phyloP scores from a whole-genome alignment of 2,888 invertebrate genomes.

The Masnerella sp. region DNA sequence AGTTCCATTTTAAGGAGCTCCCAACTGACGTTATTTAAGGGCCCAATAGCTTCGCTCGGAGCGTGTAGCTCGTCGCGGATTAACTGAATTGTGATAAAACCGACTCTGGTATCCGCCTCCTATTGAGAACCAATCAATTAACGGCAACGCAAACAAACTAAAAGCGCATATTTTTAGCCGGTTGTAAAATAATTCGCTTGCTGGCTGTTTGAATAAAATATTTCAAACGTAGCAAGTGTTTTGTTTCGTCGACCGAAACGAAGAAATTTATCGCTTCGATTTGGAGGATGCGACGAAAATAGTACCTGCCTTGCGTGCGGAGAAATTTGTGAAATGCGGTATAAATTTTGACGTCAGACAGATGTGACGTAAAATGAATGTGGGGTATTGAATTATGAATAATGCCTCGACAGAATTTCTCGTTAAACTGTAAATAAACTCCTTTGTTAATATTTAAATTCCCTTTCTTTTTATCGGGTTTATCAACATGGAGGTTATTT shows the following conservation, averaged over 20 bases:
- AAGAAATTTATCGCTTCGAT: conserved; percentile 3
- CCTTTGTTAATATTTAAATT: no score
- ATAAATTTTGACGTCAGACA: conserved; percentile 2
- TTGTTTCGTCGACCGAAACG: conserved; percentile 2
- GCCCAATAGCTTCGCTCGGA: conserved; percentile 9
- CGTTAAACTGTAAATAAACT: not conserved
- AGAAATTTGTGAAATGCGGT: not conserved
- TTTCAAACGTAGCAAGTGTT: conserved; percentile 5
- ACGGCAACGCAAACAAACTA: not conserved
- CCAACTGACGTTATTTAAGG: conserved; percentile 48
- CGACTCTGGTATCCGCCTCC: conserved; percentile 8
- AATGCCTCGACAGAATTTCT: not conserved
- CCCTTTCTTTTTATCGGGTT: no score
- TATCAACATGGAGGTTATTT: no score
- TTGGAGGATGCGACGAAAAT: conserved; percentile 14
- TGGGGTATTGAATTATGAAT: not conserved
- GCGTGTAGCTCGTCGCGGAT: conserved; percentile 29
- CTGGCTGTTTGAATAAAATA: conserved; percentile 1
- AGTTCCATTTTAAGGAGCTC: conserved; percentile 47
- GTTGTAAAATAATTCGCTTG: conserved; percentile 3
- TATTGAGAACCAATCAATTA: conserved; percentile 21
- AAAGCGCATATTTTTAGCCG: conserved; percentile 15
- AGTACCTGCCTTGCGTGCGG: not conserved
- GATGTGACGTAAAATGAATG: not conserved
- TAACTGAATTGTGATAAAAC: conserved; percentile 30